Percentiles rank a stretch among this genome's conserved stretches.
These are phyloP conservation scores for Drosophila santomea DNA, from an alignment of 1,140 invertebrate genomes.

Conservation along the genomic window DNA sequence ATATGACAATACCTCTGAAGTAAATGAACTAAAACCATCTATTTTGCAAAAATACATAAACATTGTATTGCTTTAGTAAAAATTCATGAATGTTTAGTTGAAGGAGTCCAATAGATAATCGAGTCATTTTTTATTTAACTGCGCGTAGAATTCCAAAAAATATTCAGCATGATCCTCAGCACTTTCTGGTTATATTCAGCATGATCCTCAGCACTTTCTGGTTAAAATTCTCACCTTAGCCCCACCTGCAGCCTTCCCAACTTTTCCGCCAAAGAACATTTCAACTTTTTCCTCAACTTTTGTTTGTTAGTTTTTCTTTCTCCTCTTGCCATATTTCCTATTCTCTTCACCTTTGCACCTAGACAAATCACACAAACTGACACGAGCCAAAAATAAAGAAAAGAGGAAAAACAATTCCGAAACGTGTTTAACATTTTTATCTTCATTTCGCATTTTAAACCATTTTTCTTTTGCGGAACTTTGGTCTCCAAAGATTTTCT, in stretches of 20 bases:
- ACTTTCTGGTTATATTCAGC: neutral
- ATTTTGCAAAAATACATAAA: too few relatives aligned
- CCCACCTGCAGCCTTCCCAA: slow-evolving; percentile 11
- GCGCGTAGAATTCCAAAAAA: neutral
- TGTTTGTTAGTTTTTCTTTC: slow-evolving; percentile 46
- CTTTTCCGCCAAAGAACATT: slow-evolving; percentile 25
- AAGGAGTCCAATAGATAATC: too few relatives aligned
- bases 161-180: neutral
- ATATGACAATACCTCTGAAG: too few relatives aligned
- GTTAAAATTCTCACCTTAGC: slow-evolving; percentile 20
- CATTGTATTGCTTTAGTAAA: too few relatives aligned
- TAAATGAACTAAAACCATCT: too few relatives aligned
- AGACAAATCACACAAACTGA: slow-evolving; percentile 72
- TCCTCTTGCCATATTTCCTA: slow-evolving; percentile 37
- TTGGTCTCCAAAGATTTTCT: slow-evolving; percentile 63
- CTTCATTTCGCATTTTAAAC: slow-evolving; percentile 70
- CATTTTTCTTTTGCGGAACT: slow-evolving; percentile 68
- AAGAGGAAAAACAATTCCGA: slow-evolving; percentile 50
- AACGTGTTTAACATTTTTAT: slow-evolving; percentile 79
- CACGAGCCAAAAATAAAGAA: slow-evolving; percentile 32
- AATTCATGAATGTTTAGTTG: too few relatives aligned
- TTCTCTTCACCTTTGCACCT: slow-evolving; percentile 36
- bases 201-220: neutral
- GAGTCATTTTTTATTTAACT: too few relatives aligned
- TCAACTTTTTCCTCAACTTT: slow-evolving; percentile 29